Evolutionary conservation across 2,888 invertebrate species (phyloP).

Genomic region (Acleris laterana): DNA sequence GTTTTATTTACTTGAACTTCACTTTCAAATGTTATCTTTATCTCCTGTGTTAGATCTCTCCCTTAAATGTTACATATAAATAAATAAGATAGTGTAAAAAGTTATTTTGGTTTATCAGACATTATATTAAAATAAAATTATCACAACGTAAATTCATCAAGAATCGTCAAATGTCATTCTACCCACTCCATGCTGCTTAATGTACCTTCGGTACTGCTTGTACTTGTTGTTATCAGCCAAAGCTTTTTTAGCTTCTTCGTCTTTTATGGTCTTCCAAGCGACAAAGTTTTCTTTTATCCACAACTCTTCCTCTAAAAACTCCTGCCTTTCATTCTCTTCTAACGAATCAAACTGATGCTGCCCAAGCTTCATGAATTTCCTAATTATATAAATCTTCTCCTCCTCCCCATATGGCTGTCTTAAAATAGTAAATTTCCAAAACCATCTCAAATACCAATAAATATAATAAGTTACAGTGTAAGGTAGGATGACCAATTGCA

Average conservation of each 20-base stretch:
- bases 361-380: constrained; percentile 90
- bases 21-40: constrained; percentile 14
- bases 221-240: constrained; percentile 94
- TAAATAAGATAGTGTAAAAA: constrained; percentile 26
- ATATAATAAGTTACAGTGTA: constrained; percentile 88
- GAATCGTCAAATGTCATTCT: constrained; percentile 96
- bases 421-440: constrained; percentile 90
- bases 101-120: constrained; percentile 22
- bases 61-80: constrained; percentile 5
- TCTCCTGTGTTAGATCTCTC: constrained; percentile 3
- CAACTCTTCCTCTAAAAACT: constrained; percentile 89
- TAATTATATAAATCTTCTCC: constrained; percentile 93
- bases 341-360: constrained; percentile 89
- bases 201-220: constrained; percentile 94
- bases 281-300: constrained; percentile 93
- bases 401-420: constrained; percentile 91
- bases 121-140: constrained; percentile 32
- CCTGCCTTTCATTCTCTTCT: constrained; percentile 89
- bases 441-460: constrained; percentile 91
- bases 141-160: constrained; percentile 56
- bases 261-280: constrained; percentile 91
- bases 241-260: constrained; percentile 93
- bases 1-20: constrained; percentile 53
- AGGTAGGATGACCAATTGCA: constrained; percentile 92
- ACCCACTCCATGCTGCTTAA: constrained; percentile 95